These are phyloP conservation scores for Agelas oroides DNA, from an alignment of 37 sponge, comb jelly and placozoan species.

Conservation along the genomic window DNA sequence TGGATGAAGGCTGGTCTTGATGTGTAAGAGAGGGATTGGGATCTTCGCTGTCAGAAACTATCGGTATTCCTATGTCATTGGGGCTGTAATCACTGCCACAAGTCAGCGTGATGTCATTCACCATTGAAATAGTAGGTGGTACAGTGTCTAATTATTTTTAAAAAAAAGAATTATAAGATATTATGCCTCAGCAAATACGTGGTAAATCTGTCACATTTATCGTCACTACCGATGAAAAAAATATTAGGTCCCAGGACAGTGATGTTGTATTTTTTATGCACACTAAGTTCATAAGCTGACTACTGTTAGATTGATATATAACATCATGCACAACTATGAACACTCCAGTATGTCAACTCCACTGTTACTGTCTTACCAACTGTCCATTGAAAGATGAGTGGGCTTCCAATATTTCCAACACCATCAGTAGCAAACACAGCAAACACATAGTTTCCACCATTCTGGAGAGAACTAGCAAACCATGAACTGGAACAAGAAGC, in stretches of 20 bases:
- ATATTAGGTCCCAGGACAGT: too few relatives aligned
- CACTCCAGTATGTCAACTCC: too few relatives aligned
- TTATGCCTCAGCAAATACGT: too few relatives aligned
- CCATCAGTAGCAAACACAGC: conserved; percentile 40
- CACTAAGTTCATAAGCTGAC: too few relatives aligned
- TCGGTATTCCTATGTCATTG: not conserved
- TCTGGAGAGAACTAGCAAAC: not conserved
- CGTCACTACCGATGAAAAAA: too few relatives aligned
- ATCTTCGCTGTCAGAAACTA: conserved; percentile 11
- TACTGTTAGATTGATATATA: too few relatives aligned
- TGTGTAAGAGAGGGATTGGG: not conserved
- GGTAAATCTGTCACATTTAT: too few relatives aligned
- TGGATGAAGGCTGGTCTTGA: not conserved
- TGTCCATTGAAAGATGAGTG: conserved; percentile 9
- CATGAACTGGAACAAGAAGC: not conserved
- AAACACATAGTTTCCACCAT: conserved; percentile 12
- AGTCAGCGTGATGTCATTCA: not conserved
- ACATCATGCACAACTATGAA: too few relatives aligned
- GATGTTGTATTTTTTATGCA: too few relatives aligned
- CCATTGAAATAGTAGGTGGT: not conserved
- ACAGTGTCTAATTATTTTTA: too few relatives aligned
- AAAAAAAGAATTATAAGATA: too few relatives aligned
- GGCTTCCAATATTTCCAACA: conserved; percentile 45
- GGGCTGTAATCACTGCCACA: conserved; percentile 13
- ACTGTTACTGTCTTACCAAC: conserved; percentile 15